Conservation (phyloP, 2,888 invertebrate species). For the Philaethria dido region DNA sequence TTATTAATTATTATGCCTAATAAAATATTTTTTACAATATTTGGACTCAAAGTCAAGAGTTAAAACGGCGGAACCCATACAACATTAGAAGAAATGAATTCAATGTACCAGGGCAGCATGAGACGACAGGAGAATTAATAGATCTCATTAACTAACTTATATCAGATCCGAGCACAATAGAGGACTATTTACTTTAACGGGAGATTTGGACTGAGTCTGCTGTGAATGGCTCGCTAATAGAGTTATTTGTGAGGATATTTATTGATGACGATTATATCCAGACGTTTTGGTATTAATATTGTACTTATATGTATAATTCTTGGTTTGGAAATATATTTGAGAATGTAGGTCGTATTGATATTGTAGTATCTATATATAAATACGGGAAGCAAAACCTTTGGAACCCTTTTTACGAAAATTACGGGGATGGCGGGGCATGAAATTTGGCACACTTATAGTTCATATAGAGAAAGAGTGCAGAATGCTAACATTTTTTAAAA, state of each 20-base stretch:
- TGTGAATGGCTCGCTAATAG: slow-evolving; percentile 39
- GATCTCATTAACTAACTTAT: slow-evolving; percentile 51
- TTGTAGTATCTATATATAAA: too few relatives aligned
- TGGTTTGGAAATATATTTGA: not conserved
- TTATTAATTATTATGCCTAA: too few relatives aligned
- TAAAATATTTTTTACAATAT: too few relatives aligned
- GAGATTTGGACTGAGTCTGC: slow-evolving; percentile 42
- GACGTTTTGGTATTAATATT: slow-evolving; percentile 23
- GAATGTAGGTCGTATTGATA: too few relatives aligned
- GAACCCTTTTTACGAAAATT: too few relatives aligned
- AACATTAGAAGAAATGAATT: slow-evolving; percentile 48
- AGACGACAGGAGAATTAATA: slow-evolving; percentile 52
- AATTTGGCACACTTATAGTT: too few relatives aligned
- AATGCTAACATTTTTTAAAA: too few relatives aligned
- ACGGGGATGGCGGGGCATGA: too few relatives aligned
- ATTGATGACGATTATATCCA: slow-evolving; percentile 38
- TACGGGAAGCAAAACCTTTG: too few relatives aligned
- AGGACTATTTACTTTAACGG: slow-evolving; percentile 49
- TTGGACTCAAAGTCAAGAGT: too few relatives aligned
- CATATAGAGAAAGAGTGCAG: too few relatives aligned
- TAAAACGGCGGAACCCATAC: not conserved
- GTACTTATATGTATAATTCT: not conserved
- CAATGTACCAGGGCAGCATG: slow-evolving; percentile 52
- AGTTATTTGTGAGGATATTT: slow-evolving; percentile 40
- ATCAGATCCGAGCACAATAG: slow-evolving; percentile 45